These are phyloP conservation scores for Cyanistes caeruleus DNA, from an alignment of 2,113 vertebrate species.

Conservation along the genomic window DNA sequence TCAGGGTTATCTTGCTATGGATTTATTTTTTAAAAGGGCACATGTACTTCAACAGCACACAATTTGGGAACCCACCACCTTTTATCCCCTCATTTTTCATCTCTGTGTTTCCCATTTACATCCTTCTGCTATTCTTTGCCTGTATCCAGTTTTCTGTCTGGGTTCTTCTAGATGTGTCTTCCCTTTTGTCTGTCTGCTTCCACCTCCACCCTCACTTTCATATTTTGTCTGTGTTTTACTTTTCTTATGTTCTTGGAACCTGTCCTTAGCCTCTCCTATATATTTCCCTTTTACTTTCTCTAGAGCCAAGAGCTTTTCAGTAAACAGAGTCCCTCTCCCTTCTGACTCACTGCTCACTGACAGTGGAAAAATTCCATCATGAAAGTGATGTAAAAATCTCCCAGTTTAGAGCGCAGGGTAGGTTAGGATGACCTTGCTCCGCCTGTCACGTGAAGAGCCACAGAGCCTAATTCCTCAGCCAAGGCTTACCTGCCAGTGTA, in stretches of 20 bases:
- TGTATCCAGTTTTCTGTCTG: not conserved
- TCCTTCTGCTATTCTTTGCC: not conserved
- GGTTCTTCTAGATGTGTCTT: not conserved
- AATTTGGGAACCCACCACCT: not conserved
- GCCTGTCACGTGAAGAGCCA: not conserved
- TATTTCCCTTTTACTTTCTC: conserved; percentile 3
- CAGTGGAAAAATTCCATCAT: conserved; percentile 25
- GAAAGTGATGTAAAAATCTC: not conserved
- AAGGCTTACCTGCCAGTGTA: not conserved
- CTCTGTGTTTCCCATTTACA: not conserved
- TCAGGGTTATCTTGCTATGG: not conserved
- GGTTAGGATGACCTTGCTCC: not conserved
- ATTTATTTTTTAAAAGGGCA: not conserved
- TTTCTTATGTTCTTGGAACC: conserved; percentile 10
- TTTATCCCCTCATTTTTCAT: not conserved
- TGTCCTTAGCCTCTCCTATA: not conserved
- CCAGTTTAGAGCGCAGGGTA: not conserved
- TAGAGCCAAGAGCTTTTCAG: conserved; percentile 1
- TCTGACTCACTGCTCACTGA: conserved; percentile 3
- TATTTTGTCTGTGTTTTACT: not conserved
- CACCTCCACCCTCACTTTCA: not conserved
- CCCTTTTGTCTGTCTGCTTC: not conserved
- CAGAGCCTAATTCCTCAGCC: not conserved
- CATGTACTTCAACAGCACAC: accelerated
- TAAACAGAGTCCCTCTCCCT: conserved; percentile 9